Conservation (phyloP, 53 echinoderm and acorn worm genomes). For the Stichopus horrens region DNA sequence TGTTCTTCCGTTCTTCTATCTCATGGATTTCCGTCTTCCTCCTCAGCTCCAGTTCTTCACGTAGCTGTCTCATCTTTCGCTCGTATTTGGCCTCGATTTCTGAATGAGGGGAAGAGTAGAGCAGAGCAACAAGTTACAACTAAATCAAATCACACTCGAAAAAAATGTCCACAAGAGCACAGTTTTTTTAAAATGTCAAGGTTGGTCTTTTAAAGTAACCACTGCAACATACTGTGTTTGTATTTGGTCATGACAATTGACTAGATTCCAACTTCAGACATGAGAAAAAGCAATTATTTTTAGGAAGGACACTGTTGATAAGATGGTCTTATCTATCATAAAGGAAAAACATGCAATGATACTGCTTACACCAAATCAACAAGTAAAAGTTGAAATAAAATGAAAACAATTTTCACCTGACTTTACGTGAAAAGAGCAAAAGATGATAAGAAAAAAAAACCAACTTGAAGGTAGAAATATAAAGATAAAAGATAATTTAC, state of each 20-base stretch:
- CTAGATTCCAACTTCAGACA: no score
- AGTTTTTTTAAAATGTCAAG: neutral
- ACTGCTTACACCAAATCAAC: no score
- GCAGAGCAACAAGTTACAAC: neutral
- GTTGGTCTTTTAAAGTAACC: neutral
- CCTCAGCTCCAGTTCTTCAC: conserved; percentile 83
- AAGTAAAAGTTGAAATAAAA: no score
- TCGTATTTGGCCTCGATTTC: conserved; percentile 98
- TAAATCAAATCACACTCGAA: neutral
- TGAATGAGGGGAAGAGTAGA: neutral
- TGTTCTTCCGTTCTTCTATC: conserved; percentile 96
- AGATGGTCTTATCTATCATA: no score
- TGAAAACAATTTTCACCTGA: no score
- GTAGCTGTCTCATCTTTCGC: conserved; percentile 87
- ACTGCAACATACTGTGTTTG: neutral
- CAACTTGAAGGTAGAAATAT: no score
- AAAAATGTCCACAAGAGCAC: neutral
- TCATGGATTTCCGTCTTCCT: conserved; percentile 94
- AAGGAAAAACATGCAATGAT: no score
- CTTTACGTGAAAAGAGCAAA: no score
- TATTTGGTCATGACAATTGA: no score
- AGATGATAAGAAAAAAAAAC: no score
- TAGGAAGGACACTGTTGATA: no score
- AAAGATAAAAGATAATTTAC: conserved; percentile 42
- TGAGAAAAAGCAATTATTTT: no score